These are phyloP conservation scores for Sarcophaga caerulescens DNA, from an alignment of 2,888 invertebrate genomes.

Conservation along the genomic window DNA sequence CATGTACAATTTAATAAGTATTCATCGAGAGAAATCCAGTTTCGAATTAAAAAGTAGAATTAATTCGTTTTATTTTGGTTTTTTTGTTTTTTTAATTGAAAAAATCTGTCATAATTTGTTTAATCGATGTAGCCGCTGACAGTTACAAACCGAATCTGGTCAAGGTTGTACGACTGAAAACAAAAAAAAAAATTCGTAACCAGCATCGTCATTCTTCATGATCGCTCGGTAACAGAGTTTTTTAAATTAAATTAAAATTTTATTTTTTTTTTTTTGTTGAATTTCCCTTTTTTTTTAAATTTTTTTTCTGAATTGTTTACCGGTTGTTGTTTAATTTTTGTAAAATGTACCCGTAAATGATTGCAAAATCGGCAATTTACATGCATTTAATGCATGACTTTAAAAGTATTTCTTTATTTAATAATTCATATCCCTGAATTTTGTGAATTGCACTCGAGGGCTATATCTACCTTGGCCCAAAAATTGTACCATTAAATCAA, in stretches of 20 bases:
- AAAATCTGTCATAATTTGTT: constrained; percentile 17
- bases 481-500: background rate
- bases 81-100: background rate
- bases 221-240: background rate
- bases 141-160: constrained; percentile 48
- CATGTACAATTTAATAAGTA: background rate
- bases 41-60: constrained; percentile 1
- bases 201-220: background rate
- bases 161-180: constrained; percentile 28
- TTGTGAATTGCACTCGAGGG: background rate
- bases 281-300: background rate
- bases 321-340: background rate
- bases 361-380: constrained; percentile 5
- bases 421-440: background rate
- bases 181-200: background rate
- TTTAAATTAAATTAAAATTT: background rate
- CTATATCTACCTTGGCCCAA: constrained; percentile 5
- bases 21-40: background rate
- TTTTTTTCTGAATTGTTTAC: background rate
- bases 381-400: constrained; percentile 10
- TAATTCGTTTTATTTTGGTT: background rate
- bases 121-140: constrained; percentile 2
- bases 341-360: background rate
- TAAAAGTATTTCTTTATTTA: background rate
- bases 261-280: background rate